phyloP scores from a whole-genome alignment of 2,113 vertebrate species.

The Catharus minimus region DNA sequence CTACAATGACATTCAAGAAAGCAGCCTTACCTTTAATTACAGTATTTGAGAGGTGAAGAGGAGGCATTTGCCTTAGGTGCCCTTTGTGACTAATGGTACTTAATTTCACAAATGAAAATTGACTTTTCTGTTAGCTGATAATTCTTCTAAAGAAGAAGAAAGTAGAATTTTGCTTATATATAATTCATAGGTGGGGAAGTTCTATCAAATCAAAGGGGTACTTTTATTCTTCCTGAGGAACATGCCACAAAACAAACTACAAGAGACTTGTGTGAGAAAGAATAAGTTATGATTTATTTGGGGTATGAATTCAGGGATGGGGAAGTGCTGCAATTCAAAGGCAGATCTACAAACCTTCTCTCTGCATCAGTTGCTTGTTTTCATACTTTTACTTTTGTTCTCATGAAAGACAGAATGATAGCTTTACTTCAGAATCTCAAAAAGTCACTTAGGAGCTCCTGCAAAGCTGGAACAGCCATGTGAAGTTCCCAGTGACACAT shows the following conservation, averaged over 20 bases:
- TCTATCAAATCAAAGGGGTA: slow-evolving; percentile 59
- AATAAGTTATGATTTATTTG: neutral
- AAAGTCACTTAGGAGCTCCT: neutral
- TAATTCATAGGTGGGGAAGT: slow-evolving; percentile 59
- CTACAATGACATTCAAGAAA: neutral
- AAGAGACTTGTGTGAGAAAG: slow-evolving; percentile 14
- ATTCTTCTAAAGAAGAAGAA: neutral
- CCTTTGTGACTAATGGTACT: neutral
- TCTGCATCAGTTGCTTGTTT: neutral
- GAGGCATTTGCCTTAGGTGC: neutral
- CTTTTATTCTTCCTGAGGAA: slow-evolving; percentile 64
- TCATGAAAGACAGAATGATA: neutral
- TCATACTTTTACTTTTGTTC: neutral
- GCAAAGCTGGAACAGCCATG: neutral
- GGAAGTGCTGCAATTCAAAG: neutral
- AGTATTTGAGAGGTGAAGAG: neutral
- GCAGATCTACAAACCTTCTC: neutral
- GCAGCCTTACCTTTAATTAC: slow-evolving; percentile 40
- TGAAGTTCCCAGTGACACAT: neutral
- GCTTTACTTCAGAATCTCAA: neutral
- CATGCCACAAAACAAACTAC: slow-evolving; percentile 20
- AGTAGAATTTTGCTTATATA: slow-evolving; percentile 50
- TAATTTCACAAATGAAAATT: slow-evolving; percentile 1
- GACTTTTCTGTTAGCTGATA: neutral
- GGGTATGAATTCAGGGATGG: neutral